Base-by-base conservation (phyloP, 2,113 vertebrate genomes). In the Chunga burmeisteri region DNA sequence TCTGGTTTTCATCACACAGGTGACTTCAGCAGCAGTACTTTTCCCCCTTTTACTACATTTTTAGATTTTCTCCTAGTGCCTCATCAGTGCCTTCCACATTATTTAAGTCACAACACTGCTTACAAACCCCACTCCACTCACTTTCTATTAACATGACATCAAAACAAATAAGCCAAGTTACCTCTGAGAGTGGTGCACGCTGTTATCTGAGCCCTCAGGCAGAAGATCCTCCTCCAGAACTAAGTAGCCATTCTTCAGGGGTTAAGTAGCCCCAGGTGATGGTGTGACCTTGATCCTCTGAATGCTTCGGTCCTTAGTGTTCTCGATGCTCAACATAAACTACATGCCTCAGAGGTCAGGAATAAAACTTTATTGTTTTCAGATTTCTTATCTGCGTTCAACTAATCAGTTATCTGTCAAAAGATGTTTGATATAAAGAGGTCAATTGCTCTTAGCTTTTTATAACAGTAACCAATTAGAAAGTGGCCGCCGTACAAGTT, bases 321-420 rank as follows among this genome's bases (percentile, higher is more conserved):
- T 92, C 88, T 72, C 46, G 13, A 10, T 13, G 46, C 70, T 82
- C 58, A n/a, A 75, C 52, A 94, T 27, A 50, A 96, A 92, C 80
- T 85, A 72, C 85, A 94, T 7, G 9, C 63, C 81, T 93, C 67
- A 86, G 49, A 95, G 71, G 73, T 75, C 94, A 90, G 86, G 58
- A 97, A 96, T 72, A 95, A 95, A 92, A 88, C 62, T 79, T 95
- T 44, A 96, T 95, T 97, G 93, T 97, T 95, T 91, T 63, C 92
- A 73, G 71, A 93, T 87, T 92, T 88, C 84, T 90, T 88, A 95
- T 88, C 92, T 81, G n/a, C 0, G 0, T 56, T 53, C 79, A 80
- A 68, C 27, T 56, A 34, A 75, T 50, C 81, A 30, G 66, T 62
- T 78, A 38, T 3, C 73, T 95, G 82, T 34, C 88, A 93, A 77